Percentiles rank a stretch among this genome's conserved stretches.
phyloP scores from a whole-genome alignment of 2,888 invertebrate genomes.

The Schizotus pectinicornis region DNA sequence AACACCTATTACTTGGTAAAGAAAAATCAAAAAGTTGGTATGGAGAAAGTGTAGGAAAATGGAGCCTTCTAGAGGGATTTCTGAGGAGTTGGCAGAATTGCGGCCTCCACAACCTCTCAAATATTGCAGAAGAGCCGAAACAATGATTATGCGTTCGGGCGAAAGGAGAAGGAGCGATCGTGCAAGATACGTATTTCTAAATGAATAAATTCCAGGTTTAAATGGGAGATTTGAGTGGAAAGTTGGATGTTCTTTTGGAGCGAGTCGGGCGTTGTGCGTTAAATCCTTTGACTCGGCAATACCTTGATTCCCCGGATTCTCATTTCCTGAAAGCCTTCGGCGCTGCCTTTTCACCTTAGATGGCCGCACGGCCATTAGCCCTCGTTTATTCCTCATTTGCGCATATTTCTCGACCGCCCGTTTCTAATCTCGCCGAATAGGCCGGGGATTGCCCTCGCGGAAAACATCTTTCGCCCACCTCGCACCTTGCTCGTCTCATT shows the following conservation, averaged over 20 bases:
- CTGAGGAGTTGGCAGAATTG: too few relatives aligned
- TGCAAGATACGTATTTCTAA: constrained; percentile 8
- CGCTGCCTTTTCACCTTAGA: constrained; percentile 40
- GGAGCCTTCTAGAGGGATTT: too few relatives aligned
- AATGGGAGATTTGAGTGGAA: constrained; percentile 7
- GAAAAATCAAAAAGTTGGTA: too few relatives aligned
- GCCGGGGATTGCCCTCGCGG: constrained; percentile 36
- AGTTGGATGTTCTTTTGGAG: constrained; percentile 15
- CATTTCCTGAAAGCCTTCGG: constrained; percentile 41
- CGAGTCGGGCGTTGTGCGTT: constrained; percentile 13
- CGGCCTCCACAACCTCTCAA: too few relatives aligned
- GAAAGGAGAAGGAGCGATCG: background rate
- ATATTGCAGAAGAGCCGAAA: too few relatives aligned
- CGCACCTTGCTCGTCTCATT: constrained; percentile 42
- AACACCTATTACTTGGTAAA: too few relatives aligned
- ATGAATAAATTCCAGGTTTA: constrained; percentile 24
- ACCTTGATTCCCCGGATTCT: constrained; percentile 40
- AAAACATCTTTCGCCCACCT: constrained; percentile 20
- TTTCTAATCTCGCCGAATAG: constrained; percentile 43
- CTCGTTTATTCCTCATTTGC: constrained; percentile 48
- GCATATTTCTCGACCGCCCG: constrained; percentile 43
- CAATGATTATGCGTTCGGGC: too few relatives aligned
- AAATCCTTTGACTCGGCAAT: constrained; percentile 38
- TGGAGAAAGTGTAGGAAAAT: too few relatives aligned
- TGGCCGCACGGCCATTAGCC: constrained; percentile 43